phyloP scores from a whole-genome alignment of 2,888 invertebrate species.

The Eulithis testata region DNA sequence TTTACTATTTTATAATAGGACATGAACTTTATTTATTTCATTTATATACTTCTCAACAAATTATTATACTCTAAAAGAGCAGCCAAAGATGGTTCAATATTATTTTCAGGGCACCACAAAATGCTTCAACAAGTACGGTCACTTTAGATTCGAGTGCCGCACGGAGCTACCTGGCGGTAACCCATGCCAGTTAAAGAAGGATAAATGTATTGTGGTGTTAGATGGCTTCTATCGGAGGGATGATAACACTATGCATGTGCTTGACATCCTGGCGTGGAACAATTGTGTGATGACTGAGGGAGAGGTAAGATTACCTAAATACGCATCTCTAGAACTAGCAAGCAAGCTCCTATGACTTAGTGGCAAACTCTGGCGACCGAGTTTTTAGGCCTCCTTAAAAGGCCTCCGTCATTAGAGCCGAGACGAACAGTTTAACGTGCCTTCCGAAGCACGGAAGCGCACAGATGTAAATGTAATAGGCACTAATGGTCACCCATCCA shows the following conservation, averaged over 20 bases:
- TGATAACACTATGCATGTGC: constrained; percentile 87
- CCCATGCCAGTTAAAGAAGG: constrained; percentile 48
- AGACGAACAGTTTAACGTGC: too few relatives aligned
- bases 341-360: too few relatives aligned
- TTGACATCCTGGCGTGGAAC: constrained; percentile 94
- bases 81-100: background rate
- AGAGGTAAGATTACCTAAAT: constrained; percentile 84
- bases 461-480: too few relatives aligned
- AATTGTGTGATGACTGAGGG: constrained; percentile 88
- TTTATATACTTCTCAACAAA: too few relatives aligned
- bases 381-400: too few relatives aligned
- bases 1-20: too few relatives aligned
- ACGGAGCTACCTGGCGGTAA: constrained; percentile 91
- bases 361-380: too few relatives aligned
- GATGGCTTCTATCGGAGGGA: constrained; percentile 91
- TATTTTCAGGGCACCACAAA: constrained; percentile 87
- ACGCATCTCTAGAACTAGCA: too few relatives aligned
- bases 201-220: constrained; percentile 88
- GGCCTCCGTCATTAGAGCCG: too few relatives aligned
- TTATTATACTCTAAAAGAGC: background rate
- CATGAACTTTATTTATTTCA: too few relatives aligned
- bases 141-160: constrained; percentile 79
- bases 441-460: too few relatives aligned
- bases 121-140: constrained; percentile 88
- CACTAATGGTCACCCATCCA: too few relatives aligned